phyloP scores from a whole-genome alignment of 64 coral and sea anemone species.

The Montipora sp. region DNA sequence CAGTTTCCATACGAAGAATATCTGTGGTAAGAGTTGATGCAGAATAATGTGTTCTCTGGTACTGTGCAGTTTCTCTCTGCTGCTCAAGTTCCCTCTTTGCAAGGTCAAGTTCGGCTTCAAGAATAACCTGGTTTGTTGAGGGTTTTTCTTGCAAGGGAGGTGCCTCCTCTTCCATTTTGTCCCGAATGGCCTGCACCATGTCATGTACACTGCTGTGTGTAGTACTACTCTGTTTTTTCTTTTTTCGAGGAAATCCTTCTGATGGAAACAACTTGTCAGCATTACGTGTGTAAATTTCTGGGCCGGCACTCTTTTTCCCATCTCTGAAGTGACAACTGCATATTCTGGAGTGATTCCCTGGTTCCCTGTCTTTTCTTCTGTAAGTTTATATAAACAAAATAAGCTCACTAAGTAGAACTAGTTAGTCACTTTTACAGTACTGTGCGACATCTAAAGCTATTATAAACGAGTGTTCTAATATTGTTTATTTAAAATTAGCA shows the following conservation, averaged over 20 bases:
- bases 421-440: too few relatives aligned
- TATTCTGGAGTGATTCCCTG: conserved; percentile 31
- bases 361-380: conserved; percentile 47
- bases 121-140: conserved; percentile 11
- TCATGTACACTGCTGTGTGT: background rate
- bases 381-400: background rate
- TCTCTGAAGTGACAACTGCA: conserved; percentile 60
- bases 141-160: background rate
- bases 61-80: background rate
- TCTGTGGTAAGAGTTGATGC: conserved; percentile 7
- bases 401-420: background rate
- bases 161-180: background rate
- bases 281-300: conserved; percentile 37
- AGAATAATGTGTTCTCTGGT: conserved; percentile 42
- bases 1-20: conserved; percentile 30
- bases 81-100: conserved; percentile 10
- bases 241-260: conserved; percentile 7
- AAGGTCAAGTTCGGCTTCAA: conserved; percentile 37
- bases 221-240: background rate
- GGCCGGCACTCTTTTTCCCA: conserved; percentile 24
- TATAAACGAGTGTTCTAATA: too few relatives aligned
- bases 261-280: conserved; percentile 36
- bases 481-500: too few relatives aligned
- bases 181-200: conserved; percentile 9
- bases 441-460: too few relatives aligned